Base-by-base conservation (phyloP, 2,888 invertebrate species). In the Pterostichus madidus region DNA sequence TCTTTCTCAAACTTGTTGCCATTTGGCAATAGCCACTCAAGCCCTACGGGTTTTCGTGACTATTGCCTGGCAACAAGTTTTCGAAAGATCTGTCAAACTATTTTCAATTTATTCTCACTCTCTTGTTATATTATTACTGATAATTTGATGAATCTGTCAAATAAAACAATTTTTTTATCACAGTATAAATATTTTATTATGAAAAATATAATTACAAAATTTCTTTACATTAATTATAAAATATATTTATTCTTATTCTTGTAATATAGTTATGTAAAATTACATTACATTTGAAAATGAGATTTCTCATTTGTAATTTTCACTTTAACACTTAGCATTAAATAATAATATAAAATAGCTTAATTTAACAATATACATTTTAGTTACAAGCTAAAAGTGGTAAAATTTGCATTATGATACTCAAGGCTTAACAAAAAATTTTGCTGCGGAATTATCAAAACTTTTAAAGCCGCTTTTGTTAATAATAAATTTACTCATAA, bases 171-270 rank as follows among this genome's bases (percentile, higher is more conserved):
- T 15, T 31, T 61, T 15, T 49, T 64, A 79, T 79, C 64, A 79
- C 79, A 79, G 79, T 79, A 79, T 68, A 79, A 79, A 79, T 79
- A 56, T 79, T 79, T 79, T 79, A 79, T 79, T 79, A 79, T 68
- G 79, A 79, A 79, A 79, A 68, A 79, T 79, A 79, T 49, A 52
- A 46, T 64, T 64, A 79, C 49, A 79, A 68, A 79, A 79, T 53
- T 79, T 64, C 52, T 75, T 75, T 75, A 75, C 49, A 73, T 44
- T 64, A 64, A 73, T 75, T 52, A 75, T 75, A 75, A 49, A 32
- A 75, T 75, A 52, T 75, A 75, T 75, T 52, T 39, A 39, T 32
- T 52, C 75, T 77, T 75, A 75, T 17, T 44, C 24, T 46, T 44
- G 31, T 46, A 73, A 73, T 52, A 73, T 73, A 75, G 31, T 71